Evolutionary conservation across 2,888 invertebrate genomes (phyloP).

Genomic region (Clusia tigrina): DNA sequence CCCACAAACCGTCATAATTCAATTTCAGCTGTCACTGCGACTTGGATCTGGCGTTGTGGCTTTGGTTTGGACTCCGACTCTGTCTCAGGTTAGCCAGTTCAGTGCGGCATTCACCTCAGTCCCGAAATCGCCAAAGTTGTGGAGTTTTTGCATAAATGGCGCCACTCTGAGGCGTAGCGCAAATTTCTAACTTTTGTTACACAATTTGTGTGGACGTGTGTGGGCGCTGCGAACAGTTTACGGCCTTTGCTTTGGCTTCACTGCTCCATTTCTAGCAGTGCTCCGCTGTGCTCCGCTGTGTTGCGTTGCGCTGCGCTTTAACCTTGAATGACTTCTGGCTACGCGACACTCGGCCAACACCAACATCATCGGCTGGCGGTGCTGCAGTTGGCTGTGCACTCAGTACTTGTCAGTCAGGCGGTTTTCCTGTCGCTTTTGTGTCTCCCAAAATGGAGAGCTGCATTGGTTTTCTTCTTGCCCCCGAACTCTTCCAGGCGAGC

Average conservation of each 20-base stretch:
- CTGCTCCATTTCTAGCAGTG: not conserved
- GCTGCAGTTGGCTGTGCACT: too few species aligned
- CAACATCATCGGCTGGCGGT: too few species aligned
- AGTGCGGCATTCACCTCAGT: not conserved
- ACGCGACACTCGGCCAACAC: not conserved
- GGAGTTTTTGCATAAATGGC: slow-evolving; percentile 16
- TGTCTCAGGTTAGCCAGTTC: too few species aligned
- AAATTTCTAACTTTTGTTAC: not conserved
- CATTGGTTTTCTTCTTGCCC: not conserved
- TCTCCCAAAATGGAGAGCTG: not conserved
- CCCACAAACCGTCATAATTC: slow-evolving; percentile 19
- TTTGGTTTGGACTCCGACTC: too few species aligned
- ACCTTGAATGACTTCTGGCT: slow-evolving; percentile 9
- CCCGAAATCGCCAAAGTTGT: not conserved
- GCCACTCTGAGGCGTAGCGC: slow-evolving; percentile 6
- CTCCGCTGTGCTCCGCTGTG: not conserved
- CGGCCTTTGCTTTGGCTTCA: too few species aligned
- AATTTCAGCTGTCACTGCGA: slow-evolving; percentile 1
- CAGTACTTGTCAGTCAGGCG: too few species aligned
- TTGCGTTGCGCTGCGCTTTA: not conserved
- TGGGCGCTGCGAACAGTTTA: slow-evolving; percentile 14
- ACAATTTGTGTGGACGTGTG: slow-evolving; percentile 13
- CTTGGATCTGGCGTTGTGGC: not conserved
- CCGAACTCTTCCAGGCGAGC: not conserved
- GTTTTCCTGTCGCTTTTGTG: too few species aligned